Base-by-base conservation (phyloP, 2,797 vertebrate genomes). In the Tenualosa thibaudeaui region DNA sequence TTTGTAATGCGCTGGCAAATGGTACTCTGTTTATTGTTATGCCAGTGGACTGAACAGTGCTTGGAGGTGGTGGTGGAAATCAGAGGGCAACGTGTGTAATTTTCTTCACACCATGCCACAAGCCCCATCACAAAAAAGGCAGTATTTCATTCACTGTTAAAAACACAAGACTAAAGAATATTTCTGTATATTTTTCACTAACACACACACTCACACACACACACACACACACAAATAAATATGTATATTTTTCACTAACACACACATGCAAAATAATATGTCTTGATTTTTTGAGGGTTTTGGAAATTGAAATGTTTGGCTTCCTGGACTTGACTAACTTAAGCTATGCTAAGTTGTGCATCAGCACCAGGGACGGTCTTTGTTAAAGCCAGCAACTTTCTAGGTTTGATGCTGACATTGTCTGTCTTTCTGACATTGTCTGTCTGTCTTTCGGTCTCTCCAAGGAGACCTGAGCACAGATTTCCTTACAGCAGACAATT, bases 41-140 rank as follows among this genome's bases (percentile, higher is more conserved):
- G 83, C 85, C 85, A 85, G 37, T 9, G 83, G 81, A 81, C 56
- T 31, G 54, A 75, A 83, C 81, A 40, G 56, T 54, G 82, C 37
- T 81, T 86, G 81, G 83, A 85, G 85, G 83, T 85, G 87, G 65
- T 82, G 71, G 43, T 82, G 86, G 86, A 89, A 89, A 88, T 83
- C 71, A 31, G 68, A 50, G 81, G 51, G 31, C 49, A 40, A 43
- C 46, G 12, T 84, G 46, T 87, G 60, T 58, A 15, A 81, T 84
- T 87, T n/a, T 46, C 43, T 50, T 81, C 54, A 83, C 50, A 83
- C 86, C 78, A 49, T 58, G 51, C 31, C 40, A 15, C 68, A 40
- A 6, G 51, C 58, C 58, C n/a, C 22, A 24, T 60, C 58, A 56
- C 6, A n/a, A 24, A 62, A 71, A 15, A 40, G 31, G 68, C 12